Base-by-base conservation (phyloP, 2,888 invertebrate species). In the Girardia tigrina region DNA sequence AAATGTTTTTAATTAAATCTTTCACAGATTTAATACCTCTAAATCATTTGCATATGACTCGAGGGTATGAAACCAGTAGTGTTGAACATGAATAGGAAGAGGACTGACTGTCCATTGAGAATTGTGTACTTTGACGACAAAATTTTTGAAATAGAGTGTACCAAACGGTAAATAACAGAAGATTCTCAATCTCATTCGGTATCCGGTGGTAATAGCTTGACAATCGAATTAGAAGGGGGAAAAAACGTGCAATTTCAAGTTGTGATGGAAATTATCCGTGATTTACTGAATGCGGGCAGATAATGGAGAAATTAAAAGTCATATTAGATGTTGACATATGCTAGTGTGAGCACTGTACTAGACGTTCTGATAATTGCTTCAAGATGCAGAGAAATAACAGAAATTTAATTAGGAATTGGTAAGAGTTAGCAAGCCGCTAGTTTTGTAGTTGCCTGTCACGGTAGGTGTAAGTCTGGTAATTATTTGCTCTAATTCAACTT, bases 211-310 rank as follows among this genome's bases (percentile, higher is more conserved):
- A 56, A 56, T 56, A 56, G 56, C 56, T 16, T 56, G 56, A 56
- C 56, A 56, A 56, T 56, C 56, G 56, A 56, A 56, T 56, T 56
- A 56, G 56, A 56, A n/a, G n/a, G n/a, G n/a, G n/a, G n/a, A 56
- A 36, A 36, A 36, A 56, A 56, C 56, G 56, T 56, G 56, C 56
- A 56, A 56, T 12, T n/a, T n/a, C n/a, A n/a, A 56, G 56, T 56
- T 56, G 20, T 56, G 56, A 56, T 56, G 56, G n/a, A 56, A 56
- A 56, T 56, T 56, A n/a, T n/a, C 56, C 56, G 56, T 56, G 56
- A 56, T 56, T 56, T 56, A 56, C 56, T 8, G 56, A 56, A 56
- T 56, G 56, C 56, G 56, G 56, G 56, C 56, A 56, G 56, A 56
- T 56, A 56, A 56, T 56, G 56, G 56, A 56, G 56, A 56, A 56